Percentiles rank a stretch among this genome's conserved stretches.
These are phyloP conservation scores for Druon quercuslanigerum DNA, from an alignment of 1,140 invertebrate species.

Conservation along the genomic window DNA sequence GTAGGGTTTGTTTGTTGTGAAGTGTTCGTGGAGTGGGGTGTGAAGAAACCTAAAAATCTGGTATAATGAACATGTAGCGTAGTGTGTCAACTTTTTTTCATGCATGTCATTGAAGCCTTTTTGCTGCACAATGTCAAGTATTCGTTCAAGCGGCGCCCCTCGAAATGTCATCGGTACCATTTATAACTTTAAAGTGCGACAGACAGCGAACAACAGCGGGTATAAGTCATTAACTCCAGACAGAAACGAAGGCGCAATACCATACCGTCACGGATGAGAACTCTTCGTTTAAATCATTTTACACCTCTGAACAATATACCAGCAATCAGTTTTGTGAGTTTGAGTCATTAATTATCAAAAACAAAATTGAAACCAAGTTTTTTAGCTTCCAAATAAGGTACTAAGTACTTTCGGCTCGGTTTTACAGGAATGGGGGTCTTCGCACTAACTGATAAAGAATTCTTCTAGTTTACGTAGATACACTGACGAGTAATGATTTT, in stretches of 20 bases:
- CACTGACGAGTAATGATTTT: too few species aligned
- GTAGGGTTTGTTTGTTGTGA: background rate
- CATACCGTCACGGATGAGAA: background rate
- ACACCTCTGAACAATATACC: background rate
- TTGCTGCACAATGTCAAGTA: slow-evolving; percentile 15
- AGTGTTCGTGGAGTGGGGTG: background rate
- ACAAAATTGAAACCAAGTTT: too few species aligned
- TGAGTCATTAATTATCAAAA: too few species aligned
- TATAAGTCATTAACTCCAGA: slow-evolving; percentile 16
- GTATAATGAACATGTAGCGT: background rate
- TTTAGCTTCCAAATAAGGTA: too few species aligned
- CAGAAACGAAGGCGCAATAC: background rate
- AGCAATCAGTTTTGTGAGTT: background rate
- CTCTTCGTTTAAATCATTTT: background rate
- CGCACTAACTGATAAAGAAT: too few species aligned
- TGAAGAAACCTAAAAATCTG: background rate
- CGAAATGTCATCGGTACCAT: background rate
- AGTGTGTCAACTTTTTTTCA: background rate
- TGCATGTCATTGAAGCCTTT: background rate
- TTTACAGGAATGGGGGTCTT: too few species aligned
- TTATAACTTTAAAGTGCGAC: slow-evolving; percentile 16
- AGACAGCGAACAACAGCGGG: slow-evolving; percentile 5
- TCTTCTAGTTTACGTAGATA: too few species aligned
- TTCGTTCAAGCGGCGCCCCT: background rate
- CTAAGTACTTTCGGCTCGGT: too few species aligned